These are phyloP conservation scores for Pseudomyrmex cubaensis DNA, from an alignment of 1,140 invertebrate genomes.

Conservation along the genomic window DNA sequence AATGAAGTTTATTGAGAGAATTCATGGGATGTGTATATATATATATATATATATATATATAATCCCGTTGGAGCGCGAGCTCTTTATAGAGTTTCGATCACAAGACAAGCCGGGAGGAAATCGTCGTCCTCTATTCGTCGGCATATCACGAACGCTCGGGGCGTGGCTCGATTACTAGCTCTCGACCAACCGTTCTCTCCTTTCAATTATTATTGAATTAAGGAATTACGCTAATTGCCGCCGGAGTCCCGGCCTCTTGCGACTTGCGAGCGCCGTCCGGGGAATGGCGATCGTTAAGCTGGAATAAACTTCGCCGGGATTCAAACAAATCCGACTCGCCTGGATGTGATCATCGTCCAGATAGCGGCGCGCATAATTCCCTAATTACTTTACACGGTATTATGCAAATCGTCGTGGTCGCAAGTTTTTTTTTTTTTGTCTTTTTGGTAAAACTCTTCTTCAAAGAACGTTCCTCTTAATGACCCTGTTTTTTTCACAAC, in stretches of 20 bases:
- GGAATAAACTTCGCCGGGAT: constrained; percentile 52
- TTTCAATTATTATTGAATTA: constrained; percentile 84
- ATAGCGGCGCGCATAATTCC: constrained; percentile 17
- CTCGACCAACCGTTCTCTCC: constrained; percentile 79
- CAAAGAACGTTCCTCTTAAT: no score
- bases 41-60: not conserved
- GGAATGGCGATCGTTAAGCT: constrained; percentile 60
- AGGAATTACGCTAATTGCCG: constrained; percentile 77
- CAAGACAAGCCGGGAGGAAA: constrained; percentile 64
- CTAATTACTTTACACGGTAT: constrained; percentile 40
- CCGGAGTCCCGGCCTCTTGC: constrained; percentile 40
- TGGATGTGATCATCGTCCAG: constrained; percentile 43
- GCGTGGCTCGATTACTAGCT: constrained; percentile 80
- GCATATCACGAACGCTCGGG: constrained; percentile 78
- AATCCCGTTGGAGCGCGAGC: constrained; percentile 6
- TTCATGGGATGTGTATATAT: not conserved
- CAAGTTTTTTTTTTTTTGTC: not conserved
- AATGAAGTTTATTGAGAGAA: constrained; percentile 45
- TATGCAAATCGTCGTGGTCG: not conserved
- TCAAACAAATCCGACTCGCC: constrained; percentile 47
- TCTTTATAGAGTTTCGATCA: constrained; percentile 59
- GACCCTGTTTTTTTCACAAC: no score
- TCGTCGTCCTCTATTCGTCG: constrained; percentile 78
- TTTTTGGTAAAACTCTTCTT: not conserved
- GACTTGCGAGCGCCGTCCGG: constrained; percentile 33